Percentiles rank a stretch among this genome's conserved stretches.
Evolutionary conservation across 2,797 vertebrate genomes (phyloP).

Genomic region (Xerus rutilus): DNA sequence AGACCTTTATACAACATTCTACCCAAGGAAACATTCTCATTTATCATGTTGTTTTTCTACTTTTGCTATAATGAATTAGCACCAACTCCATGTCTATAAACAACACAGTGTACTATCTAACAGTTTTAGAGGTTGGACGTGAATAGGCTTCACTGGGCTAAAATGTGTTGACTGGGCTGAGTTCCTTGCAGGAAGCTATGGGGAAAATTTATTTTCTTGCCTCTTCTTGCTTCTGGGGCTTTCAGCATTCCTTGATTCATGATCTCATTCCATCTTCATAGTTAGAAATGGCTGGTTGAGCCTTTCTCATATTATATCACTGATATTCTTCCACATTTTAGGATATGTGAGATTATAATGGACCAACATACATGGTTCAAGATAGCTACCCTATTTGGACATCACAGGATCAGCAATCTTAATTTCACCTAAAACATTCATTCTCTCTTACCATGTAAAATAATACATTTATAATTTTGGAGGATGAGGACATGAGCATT

Average conservation of each 20-base stretch:
- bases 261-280: neutral
- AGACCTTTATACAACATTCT: neutral
- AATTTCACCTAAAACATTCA: neutral
- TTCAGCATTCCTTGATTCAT: neutral
- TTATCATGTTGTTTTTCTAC: neutral
- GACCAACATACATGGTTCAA: neutral
- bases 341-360: neutral
- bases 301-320: neutral
- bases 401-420: neutral
- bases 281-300: neutral
- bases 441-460: neutral
- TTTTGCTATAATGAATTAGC: neutral
- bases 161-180: neutral
- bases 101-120: neutral
- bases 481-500: no score
- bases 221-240: neutral
- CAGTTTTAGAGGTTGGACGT: neutral
- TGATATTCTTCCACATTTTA: neutral
- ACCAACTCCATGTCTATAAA: neutral
- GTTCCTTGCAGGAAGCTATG: neutral
- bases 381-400: neutral
- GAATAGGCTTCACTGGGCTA: neutral
- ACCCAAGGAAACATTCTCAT: constrained; percentile 45
- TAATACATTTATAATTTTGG: neutral
- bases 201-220: no score